These are phyloP conservation scores for Hephaestus fuliginosus DNA, from an alignment of 2,797 vertebrate species.

Conservation along the genomic window DNA sequence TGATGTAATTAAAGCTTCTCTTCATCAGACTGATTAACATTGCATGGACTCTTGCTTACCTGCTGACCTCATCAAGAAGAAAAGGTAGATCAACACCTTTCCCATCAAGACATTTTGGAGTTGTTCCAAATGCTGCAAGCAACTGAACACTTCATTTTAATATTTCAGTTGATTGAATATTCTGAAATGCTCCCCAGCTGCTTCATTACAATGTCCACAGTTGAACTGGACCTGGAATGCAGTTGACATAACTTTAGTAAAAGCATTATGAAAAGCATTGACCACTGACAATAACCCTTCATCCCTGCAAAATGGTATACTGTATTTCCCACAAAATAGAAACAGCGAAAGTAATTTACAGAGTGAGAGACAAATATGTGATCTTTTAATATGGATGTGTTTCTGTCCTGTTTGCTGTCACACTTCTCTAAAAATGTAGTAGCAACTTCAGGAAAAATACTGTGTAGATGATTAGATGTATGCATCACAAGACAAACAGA, in stretches of 20 bases:
- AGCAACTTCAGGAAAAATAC: background rate
- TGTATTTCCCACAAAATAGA: too few species aligned
- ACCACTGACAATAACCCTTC: too few species aligned
- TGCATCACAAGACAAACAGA: background rate
- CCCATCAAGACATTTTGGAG: background rate
- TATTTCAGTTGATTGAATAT: background rate
- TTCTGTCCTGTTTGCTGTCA: background rate
- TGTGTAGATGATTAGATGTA: too few species aligned
- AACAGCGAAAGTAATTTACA: background rate
- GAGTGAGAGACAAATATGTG: background rate
- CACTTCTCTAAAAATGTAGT: background rate
- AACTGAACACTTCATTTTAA: background rate
- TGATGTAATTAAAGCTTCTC: background rate
- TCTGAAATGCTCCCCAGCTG: background rate
- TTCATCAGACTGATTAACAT: background rate
- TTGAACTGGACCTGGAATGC: background rate
- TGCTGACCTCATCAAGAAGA: conserved; percentile 1
- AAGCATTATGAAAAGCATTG: background rate
- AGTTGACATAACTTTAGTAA: background rate
- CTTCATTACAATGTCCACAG: background rate
- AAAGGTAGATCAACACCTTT: background rate
- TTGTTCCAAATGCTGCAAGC: background rate
- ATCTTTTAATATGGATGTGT: background rate
- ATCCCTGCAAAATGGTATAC: too few species aligned
- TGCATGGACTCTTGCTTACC: background rate